phyloP scores from a whole-genome alignment of 2,797 vertebrate species.

The Cuniculus paca region DNA sequence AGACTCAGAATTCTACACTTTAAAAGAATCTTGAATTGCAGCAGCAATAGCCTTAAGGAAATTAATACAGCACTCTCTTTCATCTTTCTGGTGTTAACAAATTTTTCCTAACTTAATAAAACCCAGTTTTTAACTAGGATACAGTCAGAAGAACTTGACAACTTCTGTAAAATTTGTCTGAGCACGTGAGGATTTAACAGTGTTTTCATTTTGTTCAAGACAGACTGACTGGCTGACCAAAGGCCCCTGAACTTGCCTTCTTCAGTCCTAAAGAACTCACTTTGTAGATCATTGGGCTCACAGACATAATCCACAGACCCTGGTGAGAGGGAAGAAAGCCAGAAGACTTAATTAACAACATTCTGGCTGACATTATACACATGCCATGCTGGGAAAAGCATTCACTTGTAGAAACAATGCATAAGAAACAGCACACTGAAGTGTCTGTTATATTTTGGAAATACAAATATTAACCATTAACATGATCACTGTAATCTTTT shows the following conservation, averaged over 20 bases:
- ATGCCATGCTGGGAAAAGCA: background rate
- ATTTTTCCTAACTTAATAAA: constrained; percentile 53
- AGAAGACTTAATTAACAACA: background rate
- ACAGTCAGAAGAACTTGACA: background rate
- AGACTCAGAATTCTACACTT: constrained; percentile 54
- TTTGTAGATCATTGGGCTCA: background rate
- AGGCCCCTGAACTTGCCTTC: constrained; percentile 21
- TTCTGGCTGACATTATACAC: background rate
- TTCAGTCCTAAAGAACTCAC: background rate
- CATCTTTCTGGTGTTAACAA: constrained; percentile 65
- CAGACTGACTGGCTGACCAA: background rate
- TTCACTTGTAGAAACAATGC: background rate
- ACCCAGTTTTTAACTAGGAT: constrained; percentile 62
- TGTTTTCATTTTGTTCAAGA: constrained; percentile 52
- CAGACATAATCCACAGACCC: background rate
- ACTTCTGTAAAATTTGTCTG: constrained; percentile 28
- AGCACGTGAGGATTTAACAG: constrained; percentile 37
- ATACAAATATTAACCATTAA: background rate
- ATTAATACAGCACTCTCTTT: constrained; percentile 64
- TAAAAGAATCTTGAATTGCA: constrained; percentile 52
- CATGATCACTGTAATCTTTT: background rate
- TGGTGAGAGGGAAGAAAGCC: background rate
- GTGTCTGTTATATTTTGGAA: background rate
- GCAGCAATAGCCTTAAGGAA: constrained; percentile 50
- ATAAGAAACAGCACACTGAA: background rate